Percentiles rank a stretch among this genome's conserved stretches.
Evolutionary conservation across 2,797 vertebrate species (phyloP).

Genomic region (Rhinoraja longicauda): DNA sequence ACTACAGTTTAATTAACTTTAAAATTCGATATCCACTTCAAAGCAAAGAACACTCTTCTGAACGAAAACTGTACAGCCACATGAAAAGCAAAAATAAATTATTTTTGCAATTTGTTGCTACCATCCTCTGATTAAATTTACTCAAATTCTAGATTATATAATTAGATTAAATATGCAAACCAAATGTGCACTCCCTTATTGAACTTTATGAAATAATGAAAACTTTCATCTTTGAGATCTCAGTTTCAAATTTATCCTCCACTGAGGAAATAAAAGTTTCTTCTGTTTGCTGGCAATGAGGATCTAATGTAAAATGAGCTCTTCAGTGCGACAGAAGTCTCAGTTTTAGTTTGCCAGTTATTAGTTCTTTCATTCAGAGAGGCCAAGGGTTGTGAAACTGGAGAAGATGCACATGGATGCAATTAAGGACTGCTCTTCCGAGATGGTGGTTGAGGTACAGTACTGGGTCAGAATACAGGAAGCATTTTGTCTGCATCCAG

Average conservation of each 20-base stretch:
- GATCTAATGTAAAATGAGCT: neutral
- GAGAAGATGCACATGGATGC: neutral
- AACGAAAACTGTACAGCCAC: neutral
- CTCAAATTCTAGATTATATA: neutral
- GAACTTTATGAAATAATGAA: neutral
- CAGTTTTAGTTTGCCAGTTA: neutral
- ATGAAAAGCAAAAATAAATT: neutral
- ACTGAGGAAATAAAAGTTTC: neutral
- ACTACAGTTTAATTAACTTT: neutral
- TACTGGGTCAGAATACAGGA: neutral
- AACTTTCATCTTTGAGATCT: neutral
- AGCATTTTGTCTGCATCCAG: neutral
- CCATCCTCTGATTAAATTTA: neutral
- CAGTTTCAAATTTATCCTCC: neutral
- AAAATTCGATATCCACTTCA: neutral
- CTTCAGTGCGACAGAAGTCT: neutral
- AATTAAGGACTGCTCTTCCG: neutral
- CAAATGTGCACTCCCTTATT: neutral
- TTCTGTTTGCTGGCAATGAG: neutral
- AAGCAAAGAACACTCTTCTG: neutral
- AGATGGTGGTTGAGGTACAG: neutral
- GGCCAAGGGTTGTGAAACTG: neutral
- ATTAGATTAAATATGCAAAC: neutral
- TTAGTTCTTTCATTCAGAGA: conserved; percentile 15
- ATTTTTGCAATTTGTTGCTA: neutral